These are phyloP conservation scores for Ectropis crepuscularia DNA, from an alignment of 2,888 invertebrate genomes.

Conservation along the genomic window DNA sequence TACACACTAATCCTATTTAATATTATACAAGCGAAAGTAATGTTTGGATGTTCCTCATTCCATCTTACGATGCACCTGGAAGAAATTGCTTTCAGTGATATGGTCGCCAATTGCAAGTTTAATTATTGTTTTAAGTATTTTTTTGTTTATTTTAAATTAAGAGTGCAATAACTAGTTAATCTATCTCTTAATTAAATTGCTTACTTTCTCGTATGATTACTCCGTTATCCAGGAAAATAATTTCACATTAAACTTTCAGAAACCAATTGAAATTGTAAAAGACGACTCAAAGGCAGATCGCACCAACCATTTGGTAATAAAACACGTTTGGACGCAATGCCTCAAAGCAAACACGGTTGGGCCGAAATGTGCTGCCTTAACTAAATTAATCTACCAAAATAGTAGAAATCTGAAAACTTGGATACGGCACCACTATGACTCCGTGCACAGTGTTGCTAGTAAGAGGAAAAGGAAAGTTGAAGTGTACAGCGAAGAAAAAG, in stretches of 20 bases:
- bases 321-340: slow-evolving; percentile 64
- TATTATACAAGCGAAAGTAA: no score
- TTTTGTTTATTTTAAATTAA: no score
- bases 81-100: no score
- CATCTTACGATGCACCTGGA: no score
- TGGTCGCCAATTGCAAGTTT: no score
- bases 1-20: no score
- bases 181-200: no score
- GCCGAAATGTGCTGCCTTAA: slow-evolving; percentile 68
- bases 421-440: slow-evolving; percentile 71
- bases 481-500: slow-evolving; percentile 40
- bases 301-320: slow-evolving; percentile 61
- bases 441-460: slow-evolving; percentile 46
- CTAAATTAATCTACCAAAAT: slow-evolving; percentile 63
- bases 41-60: no score
- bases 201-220: no score
- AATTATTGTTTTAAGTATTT: no score
- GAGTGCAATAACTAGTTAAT: no score
- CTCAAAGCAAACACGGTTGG: slow-evolving; percentile 72
- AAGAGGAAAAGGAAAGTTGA: slow-evolving; percentile 48
- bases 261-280: slow-evolving; percentile 60
- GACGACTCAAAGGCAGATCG: slow-evolving; percentile 52
- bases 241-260: slow-evolving; percentile 53
- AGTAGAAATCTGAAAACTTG: slow-evolving; percentile 65
- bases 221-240: no score